These are phyloP conservation scores for Eupithecia abbreviata DNA, from an alignment of 2,888 invertebrate species.

Conservation along the genomic window DNA sequence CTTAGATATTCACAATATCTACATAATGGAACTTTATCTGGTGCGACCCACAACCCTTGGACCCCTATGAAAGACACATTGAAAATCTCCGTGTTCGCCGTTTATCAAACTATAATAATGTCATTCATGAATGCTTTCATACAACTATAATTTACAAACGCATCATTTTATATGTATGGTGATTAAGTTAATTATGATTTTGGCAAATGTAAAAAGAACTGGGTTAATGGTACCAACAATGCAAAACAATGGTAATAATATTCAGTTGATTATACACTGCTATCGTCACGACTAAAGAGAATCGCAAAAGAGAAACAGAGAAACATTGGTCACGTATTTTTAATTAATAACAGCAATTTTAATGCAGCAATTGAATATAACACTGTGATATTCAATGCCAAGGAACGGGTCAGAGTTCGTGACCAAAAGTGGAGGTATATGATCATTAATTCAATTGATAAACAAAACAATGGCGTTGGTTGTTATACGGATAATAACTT, in stretches of 20 bases:
- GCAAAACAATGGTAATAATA: constrained; percentile 33
- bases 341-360: constrained; percentile 41
- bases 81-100: constrained; percentile 65
- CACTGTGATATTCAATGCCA: constrained; percentile 46
- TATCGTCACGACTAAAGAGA: constrained; percentile 31
- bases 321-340: constrained; percentile 49
- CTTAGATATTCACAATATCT: constrained; percentile 84
- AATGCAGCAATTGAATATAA: constrained; percentile 40
- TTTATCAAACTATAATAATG: constrained; percentile 54
- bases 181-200: constrained; percentile 35
- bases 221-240: constrained; percentile 32
- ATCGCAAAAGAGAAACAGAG: constrained; percentile 43
- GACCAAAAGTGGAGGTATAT: constrained; percentile 52
- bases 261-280: constrained; percentile 29
- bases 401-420: constrained; percentile 49
- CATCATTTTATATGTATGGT: constrained; percentile 26
- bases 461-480: constrained; percentile 38
- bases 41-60: constrained; percentile 69
- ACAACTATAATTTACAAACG: constrained; percentile 35
- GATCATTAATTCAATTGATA: constrained; percentile 41
- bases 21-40: constrained; percentile 82
- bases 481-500: constrained; percentile 47
- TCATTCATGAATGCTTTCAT: constrained; percentile 33
- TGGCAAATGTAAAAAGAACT: constrained; percentile 37
- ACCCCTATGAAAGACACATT: constrained; percentile 66